Evolutionary conservation across 2,797 vertebrate species (phyloP), one percentile per base, ranked within the genome.

Genomic region (Esox lucius): DNA sequence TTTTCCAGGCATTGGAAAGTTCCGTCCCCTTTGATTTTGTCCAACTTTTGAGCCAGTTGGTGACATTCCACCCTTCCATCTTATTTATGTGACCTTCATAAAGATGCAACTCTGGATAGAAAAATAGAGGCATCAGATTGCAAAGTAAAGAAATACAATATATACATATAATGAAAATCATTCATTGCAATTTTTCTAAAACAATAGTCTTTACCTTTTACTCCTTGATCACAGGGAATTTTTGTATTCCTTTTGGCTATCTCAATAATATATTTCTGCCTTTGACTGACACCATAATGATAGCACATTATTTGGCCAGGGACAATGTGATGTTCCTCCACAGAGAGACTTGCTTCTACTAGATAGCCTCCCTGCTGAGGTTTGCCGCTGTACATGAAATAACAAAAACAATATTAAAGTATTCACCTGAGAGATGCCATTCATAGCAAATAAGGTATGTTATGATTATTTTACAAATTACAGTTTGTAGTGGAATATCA

Each of bases 41-140:
- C 0, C 0, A 53, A 0, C 51, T 2, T 12, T 0, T 0, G 6
- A 0, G 0, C 12, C 24, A 0, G 5, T 53, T 5, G 0, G 0
- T 0, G 26, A 1, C 1, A 0, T 7, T 49, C 39, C 22, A 2
- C 19, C 17, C 0, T 35, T 71, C 56, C 1, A 19, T 1, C 0
- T 33, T 48, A 35, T 66, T 19, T 31, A 93, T 85, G 71, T 81
- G 22, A 48, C 84, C 91, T 74, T 94, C 93, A 35, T 92, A 94
- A 15, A 92, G 73, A 48, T 94, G 90, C 0, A 93, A 0, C 74
- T 93, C 93, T 94, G 3, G 0, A 46, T 46, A 48, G n/a, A 70
- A 70, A 49, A 49, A 46, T 46, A 13, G 0, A 19, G 2, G 39
- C 53, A n/a, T 53, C 22, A 56, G 51, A 51, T 56, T 56, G 19